Evolutionary conservation across 2,113 vertebrate genomes (phyloP).

Genomic region (Brachypteracias leptosomus): DNA sequence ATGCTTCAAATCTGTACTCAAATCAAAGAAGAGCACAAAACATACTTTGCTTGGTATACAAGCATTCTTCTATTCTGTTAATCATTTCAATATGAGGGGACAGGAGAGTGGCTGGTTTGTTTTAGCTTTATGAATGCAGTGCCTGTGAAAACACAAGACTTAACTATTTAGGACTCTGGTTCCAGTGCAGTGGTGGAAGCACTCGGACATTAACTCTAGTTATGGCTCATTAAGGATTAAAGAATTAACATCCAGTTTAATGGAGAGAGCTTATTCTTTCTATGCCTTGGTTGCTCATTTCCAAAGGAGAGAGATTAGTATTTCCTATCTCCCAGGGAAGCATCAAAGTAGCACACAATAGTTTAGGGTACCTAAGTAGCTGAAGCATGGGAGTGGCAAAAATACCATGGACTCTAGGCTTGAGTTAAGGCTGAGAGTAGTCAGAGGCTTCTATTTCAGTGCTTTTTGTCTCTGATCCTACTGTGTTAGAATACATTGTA

Average conservation of each 20-base stretch:
- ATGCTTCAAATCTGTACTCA: background rate
- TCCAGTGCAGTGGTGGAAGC: background rate
- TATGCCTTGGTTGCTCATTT: background rate
- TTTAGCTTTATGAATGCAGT: background rate
- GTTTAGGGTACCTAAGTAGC: background rate
- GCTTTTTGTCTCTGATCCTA: background rate
- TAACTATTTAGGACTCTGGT: background rate
- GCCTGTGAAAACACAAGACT: background rate
- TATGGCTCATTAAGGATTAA: background rate
- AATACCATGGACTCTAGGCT: background rate
- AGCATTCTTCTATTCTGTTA: background rate
- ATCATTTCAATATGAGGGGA: background rate
- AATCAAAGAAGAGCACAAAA: background rate
- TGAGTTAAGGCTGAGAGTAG: background rate
- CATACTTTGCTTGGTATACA: background rate
- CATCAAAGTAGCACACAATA: background rate
- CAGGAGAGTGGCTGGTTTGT: background rate
- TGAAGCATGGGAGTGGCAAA: background rate
- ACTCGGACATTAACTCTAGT: background rate
- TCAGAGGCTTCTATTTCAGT: background rate
- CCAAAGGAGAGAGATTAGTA: background rate
- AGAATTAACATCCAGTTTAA: background rate
- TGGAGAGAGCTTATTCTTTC: background rate
- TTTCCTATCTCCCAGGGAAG: background rate
- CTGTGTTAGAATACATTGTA: background rate